Evolutionary conservation across 1,140 invertebrate genomes (phyloP).

Genomic region (Drosophila kanapiae): DNA sequence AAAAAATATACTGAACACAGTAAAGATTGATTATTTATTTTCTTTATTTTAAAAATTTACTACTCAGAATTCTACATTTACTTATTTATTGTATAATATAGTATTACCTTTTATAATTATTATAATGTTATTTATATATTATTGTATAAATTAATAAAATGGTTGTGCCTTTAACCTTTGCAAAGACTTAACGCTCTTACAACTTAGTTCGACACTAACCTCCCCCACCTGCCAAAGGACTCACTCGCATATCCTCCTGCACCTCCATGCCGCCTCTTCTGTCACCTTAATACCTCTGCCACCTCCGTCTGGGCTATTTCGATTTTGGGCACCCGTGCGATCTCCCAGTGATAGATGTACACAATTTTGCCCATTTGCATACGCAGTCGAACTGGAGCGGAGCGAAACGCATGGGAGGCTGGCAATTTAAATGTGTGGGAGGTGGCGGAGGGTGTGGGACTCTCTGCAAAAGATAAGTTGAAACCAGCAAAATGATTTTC

Average conservation of each 20-base stretch:
- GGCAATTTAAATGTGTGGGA: conserved; percentile 3
- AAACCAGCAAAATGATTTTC: conserved; percentile 83
- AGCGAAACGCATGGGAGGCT: conserved; percentile 45
- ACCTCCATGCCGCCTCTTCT: neutral
- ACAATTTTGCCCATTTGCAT: conserved; percentile 80
- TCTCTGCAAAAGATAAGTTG: conserved; percentile 73
- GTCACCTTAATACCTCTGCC: conserved; percentile 25
- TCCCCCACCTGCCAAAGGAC: conserved; percentile 64
- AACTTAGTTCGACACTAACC: conserved; percentile 67
- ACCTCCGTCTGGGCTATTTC: conserved; percentile 55
- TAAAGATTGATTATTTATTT: no score
- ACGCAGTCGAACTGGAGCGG: conserved; percentile 66
- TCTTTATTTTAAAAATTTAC: no score
- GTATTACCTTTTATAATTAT: no score
- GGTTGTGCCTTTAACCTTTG: conserved; percentile 6
- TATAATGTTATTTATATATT: no score
- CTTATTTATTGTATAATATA: no score
- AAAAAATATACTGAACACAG: no score
- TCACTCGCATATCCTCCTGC: conserved; percentile 4
- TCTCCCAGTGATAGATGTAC: conserved; percentile 78
- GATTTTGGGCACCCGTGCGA: conserved; percentile 65
- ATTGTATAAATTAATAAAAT: no score
- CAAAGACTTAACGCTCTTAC: conserved; percentile 17
- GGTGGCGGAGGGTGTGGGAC: conserved; percentile 1
- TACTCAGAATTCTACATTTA: no score